phyloP scores from a whole-genome alignment of 1,140 invertebrate genomes.

The Leptonema lineaticorne region DNA sequence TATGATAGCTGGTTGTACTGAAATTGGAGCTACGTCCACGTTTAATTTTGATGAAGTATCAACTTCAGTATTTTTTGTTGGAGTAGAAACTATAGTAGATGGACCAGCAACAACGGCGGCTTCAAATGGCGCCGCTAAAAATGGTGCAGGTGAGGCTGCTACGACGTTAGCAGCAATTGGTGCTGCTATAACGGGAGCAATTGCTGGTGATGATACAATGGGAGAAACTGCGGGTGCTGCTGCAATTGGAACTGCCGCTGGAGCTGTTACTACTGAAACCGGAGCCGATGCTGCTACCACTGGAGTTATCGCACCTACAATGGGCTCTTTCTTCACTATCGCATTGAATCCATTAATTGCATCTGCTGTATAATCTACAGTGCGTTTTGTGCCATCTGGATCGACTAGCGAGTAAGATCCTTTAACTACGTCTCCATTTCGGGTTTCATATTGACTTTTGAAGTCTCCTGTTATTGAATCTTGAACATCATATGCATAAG shows the following conservation, averaged over 20 bases:
- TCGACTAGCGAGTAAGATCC: slow-evolving; percentile 61
- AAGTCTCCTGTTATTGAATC: slow-evolving; percentile 60
- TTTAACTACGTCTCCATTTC: slow-evolving; percentile 60
- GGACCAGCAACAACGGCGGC: background rate
- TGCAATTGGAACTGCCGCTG: background rate
- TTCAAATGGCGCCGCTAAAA: background rate
- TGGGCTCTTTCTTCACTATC: slow-evolving; percentile 39
- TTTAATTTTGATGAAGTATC: no score
- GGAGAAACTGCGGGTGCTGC: background rate
- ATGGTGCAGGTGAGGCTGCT: background rate
- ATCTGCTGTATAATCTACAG: slow-evolving; percentile 59
- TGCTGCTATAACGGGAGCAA: background rate
- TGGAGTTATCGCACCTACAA: background rate
- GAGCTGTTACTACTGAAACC: background rate
- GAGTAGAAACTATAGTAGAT: background rate
- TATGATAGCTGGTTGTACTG: background rate
- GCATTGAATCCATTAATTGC: slow-evolving; percentile 53
- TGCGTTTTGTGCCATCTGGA: slow-evolving; percentile 58
- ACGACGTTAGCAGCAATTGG: background rate
- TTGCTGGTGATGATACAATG: background rate
- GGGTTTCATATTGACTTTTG: slow-evolving; percentile 60
- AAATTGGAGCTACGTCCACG: no score
- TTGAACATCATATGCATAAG: slow-evolving; percentile 59
- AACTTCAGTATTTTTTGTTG: background rate
- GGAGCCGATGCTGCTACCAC: background rate